A percentile compares a stretch with the other conserved stretches of the same genome.
Evolutionary conservation across 2,888 invertebrate species (phyloP).

Genomic region (Pasiphila rectangulata): DNA sequence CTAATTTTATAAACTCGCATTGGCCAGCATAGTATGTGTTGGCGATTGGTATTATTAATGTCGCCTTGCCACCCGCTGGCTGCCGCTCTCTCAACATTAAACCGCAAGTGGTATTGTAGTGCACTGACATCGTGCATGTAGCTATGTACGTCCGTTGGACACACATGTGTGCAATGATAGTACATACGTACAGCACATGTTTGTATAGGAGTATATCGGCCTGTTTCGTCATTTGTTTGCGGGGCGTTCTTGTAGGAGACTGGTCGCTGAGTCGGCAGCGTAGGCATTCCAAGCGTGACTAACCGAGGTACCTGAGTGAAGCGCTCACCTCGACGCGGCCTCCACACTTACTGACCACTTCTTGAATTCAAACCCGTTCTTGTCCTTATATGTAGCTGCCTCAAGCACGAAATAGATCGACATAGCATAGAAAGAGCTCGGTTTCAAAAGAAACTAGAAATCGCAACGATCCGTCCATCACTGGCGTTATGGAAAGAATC

Average conservation of each 20-base stretch:
- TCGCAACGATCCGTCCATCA: conserved; percentile 10
- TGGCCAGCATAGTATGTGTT: conserved; percentile 15
- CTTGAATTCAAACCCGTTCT: conserved; percentile 70
- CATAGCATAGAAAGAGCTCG: conserved; percentile 31
- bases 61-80: conserved; percentile 27
- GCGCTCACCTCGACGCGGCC: conserved; percentile 70
- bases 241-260: conserved; percentile 50
- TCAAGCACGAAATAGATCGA: conserved; percentile 45
- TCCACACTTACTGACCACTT: conserved; percentile 63
- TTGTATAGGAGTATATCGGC: conserved; percentile 33
- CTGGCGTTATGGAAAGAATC: conserved; percentile 7
- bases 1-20: conserved; percentile 6
- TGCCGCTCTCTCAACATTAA: conserved; percentile 25
- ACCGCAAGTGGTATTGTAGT: conserved; percentile 25
- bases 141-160: conserved; percentile 1
- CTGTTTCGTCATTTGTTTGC: conserved; percentile 52
- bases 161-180: conserved; percentile 26
- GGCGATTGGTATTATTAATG: conserved; percentile 6
- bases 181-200: conserved; percentile 20
- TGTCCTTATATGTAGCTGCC: conserved; percentile 45
- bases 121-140: conserved; percentile 19
- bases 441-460: conserved; percentile 26
- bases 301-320: conserved; percentile 61
- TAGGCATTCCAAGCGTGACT: conserved; percentile 72
- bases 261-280: conserved; percentile 47